Base-by-base conservation (phyloP, 2,113 vertebrate genomes). In the Columbina picui region DNA sequence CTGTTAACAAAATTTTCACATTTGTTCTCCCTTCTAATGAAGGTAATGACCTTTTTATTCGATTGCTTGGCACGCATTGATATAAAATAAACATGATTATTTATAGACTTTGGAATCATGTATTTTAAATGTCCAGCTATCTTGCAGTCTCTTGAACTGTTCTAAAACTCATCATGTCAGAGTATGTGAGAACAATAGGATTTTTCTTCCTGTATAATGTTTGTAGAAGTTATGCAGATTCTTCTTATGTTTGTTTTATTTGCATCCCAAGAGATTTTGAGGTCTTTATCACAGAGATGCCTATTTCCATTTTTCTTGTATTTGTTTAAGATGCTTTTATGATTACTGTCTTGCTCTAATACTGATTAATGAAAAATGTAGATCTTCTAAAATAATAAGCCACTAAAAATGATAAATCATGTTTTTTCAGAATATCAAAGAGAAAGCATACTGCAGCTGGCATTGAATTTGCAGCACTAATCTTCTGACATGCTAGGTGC, bases 301-400 rank as follows among this genome's bases (percentile, higher is more conserved):
- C 90, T 78, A 90, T 91, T 94, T 92, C 65, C 77, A 92, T 94
- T 92, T 95, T 95, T 87, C 55, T 92, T 81, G 21, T 64, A 90
- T 88, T 90, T 75, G 13, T 81, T 64, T 84, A 74, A 79, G 49
- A 71, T 67, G 29, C 21, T 87, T 94, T 87, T 64, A 71, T 84
- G 92, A 81, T 93, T 92, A 88, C 47, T 38, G 87, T 84, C 64
- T 92, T 81, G 52, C 56, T 92, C 1, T 1, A 95, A 78, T 43
- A 71, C 32, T 81, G 83, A 94, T 89, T 92, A 94, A 90, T 90
- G 92, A 94, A 93, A 91, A 86, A 95, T 39, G 47, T 71, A 91
- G 55, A 86, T 36, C 32, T 77, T 70, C 76, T 78, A 45, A 92
- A 74, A 71, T 71, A 93, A 92, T 70, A 91, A 95, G 36, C 52